Conservation (phyloP, 2,888 invertebrate species). For the Cerastoderma edule region DNA sequence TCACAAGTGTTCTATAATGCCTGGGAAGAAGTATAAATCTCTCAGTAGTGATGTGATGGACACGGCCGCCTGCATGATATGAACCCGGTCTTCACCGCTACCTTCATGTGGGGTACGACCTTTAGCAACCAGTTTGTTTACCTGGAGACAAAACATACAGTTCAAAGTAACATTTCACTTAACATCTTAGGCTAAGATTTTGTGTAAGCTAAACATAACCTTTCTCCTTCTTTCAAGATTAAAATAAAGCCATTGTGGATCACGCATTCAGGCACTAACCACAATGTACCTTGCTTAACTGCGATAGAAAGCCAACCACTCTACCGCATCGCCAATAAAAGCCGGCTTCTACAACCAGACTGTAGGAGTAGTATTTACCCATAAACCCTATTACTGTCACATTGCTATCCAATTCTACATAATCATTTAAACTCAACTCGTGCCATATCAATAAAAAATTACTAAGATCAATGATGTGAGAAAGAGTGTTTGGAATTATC, state of each 20-base stretch:
- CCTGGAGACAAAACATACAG: constrained; percentile 41
- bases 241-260: not conserved
- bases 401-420: too few relatives aligned
- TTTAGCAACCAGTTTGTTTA: constrained; percentile 57
- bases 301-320: not conserved
- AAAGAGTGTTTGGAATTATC: too few relatives aligned
- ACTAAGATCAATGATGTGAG: too few relatives aligned
- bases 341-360: too few relatives aligned
- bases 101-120: constrained; percentile 41
- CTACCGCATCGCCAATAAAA: too few relatives aligned
- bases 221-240: not conserved
- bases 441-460: too few relatives aligned
- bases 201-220: not conserved
- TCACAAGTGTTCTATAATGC: constrained; percentile 31
- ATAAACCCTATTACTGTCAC: too few relatives aligned
- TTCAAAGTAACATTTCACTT: not conserved
- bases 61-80: constrained; percentile 55
- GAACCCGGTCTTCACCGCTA: constrained; percentile 6
- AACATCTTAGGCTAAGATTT: not conserved
- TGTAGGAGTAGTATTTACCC: too few relatives aligned
- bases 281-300: not conserved
- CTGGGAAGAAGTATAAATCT: constrained; percentile 64
- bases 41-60: constrained; percentile 52
- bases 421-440: too few relatives aligned
- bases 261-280: not conserved